These are phyloP conservation scores for Zosterops hypoxanthus DNA, from an alignment of 2,113 vertebrate species.

Conservation along the genomic window DNA sequence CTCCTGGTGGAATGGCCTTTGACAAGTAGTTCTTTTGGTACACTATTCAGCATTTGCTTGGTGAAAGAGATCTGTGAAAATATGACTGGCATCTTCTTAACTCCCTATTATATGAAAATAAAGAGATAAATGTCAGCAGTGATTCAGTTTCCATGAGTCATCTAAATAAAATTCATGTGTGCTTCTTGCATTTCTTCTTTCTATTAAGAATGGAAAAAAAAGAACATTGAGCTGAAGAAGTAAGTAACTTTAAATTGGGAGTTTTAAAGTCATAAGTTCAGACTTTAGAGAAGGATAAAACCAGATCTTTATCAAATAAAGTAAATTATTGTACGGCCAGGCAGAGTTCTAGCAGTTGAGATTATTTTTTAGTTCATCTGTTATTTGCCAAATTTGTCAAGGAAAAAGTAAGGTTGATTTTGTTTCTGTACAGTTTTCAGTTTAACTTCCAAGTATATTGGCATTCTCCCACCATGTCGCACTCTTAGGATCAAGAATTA, in stretches of 20 bases:
- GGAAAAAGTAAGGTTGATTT: neutral
- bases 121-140: neutral
- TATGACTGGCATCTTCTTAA: neutral
- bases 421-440: neutral
- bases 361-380: neutral
- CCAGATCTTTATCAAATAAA: neutral
- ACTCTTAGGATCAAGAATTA: neutral
- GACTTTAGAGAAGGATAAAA: neutral
- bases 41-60: neutral
- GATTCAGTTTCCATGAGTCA: neutral
- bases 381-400: neutral
- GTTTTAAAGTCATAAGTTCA: neutral
- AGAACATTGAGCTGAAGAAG: neutral
- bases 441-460: neutral
- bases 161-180: neutral
- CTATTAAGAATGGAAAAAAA: neutral
- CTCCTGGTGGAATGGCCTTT: neutral
- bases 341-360: neutral
- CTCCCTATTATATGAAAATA: neutral
- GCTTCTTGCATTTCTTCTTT: neutral
- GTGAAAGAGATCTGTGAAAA: neutral
- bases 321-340: neutral
- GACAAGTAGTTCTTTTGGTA: neutral
- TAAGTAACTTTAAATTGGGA: neutral
- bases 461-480: neutral